Evolutionary conservation across 2,797 vertebrate species (phyloP).

Genomic region (Lepilemur ruficaudatus): DNA sequence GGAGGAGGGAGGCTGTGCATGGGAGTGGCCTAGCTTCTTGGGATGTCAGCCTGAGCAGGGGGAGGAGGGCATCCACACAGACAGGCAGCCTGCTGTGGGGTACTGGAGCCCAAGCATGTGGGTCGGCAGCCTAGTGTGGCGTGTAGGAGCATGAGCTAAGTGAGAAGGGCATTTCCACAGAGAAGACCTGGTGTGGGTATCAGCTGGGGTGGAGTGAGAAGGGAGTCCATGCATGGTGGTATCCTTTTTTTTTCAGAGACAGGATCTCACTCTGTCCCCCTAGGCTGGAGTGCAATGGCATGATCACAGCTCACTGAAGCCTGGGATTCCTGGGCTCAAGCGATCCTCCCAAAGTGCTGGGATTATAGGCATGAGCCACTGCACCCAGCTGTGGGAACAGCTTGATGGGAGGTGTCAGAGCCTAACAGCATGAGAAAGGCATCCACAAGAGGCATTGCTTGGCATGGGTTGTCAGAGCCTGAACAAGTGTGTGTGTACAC

Average conservation of each 20-base stretch:
- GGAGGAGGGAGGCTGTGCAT: background rate
- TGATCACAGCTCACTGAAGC: background rate
- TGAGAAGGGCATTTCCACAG: background rate
- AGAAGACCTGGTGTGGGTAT: background rate
- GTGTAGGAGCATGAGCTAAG: background rate
- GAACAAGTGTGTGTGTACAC: background rate
- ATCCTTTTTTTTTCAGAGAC: background rate
- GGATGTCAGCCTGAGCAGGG: background rate
- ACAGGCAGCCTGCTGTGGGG: background rate
- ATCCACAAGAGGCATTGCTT: background rate
- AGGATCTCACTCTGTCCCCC: background rate
- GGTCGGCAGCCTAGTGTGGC: background rate
- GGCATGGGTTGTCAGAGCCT: background rate
- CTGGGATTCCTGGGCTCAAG: background rate
- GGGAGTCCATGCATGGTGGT: background rate
- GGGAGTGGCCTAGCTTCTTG: background rate
- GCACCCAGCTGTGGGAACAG: too few species aligned
- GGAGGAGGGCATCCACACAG: background rate
- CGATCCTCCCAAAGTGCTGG: background rate
- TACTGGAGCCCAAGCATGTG: background rate
- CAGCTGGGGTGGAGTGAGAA: background rate
- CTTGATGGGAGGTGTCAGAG: background rate
- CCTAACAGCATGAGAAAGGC: background rate
- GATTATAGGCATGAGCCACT: background rate
- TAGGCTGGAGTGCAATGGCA: background rate